phyloP scores from a whole-genome alignment of 2,888 invertebrate species.

The Apodemia mormo region DNA sequence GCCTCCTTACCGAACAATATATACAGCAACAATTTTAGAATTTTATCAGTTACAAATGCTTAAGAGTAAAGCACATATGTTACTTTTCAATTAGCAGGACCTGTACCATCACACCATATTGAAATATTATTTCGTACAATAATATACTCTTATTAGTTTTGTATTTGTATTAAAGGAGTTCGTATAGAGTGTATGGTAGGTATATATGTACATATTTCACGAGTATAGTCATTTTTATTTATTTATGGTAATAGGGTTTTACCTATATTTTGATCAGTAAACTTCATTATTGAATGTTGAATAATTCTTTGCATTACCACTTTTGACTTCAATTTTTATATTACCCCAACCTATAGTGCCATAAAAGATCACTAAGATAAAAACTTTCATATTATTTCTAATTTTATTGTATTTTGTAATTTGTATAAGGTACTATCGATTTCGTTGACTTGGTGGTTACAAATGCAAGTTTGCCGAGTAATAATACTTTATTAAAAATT shows the following conservation, averaged over 20 bases:
- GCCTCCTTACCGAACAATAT: slow-evolving; percentile 69
- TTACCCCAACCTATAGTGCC: neutral
- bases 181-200: neutral
- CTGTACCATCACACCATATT: neutral
- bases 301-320: neutral
- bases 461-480: neutral
- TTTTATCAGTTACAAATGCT: slow-evolving; percentile 36
- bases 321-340: neutral
- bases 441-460: neutral
- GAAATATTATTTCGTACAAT: neutral
- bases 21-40: slow-evolving; percentile 67
- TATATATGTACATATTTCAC: neutral
- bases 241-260: neutral
- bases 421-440: neutral
- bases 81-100: neutral
- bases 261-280: neutral
- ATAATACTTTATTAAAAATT: too few relatives aligned
- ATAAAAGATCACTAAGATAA: neutral
- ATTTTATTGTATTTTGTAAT: neutral
- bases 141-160: too few relatives aligned
- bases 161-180: neutral
- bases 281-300: neutral
- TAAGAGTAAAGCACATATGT: slow-evolving; percentile 6
- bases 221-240: neutral
- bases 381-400: neutral